Evolutionary conservation across 1,140 invertebrate genomes (phyloP).

Genomic region (Coboldia fuscipes): DNA sequence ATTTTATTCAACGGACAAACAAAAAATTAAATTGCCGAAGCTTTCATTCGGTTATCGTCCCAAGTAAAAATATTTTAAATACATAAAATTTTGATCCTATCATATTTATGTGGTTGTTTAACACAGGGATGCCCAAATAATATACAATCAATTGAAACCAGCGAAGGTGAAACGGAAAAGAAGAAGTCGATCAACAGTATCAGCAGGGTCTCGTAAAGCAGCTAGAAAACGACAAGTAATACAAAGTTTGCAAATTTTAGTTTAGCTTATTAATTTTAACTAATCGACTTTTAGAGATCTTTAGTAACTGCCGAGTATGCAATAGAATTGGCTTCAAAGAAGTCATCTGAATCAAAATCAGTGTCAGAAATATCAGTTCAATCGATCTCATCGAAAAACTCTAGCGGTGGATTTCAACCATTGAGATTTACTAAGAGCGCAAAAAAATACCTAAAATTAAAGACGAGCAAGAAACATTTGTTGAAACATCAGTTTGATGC

Average conservation of each 20-base stretch:
- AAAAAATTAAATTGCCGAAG: conserved; percentile 25
- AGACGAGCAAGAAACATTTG: conserved; percentile 13
- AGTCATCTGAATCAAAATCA: conserved; percentile 5
- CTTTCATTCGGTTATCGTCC: conserved; percentile 9
- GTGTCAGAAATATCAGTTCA: not conserved
- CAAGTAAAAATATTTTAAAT: not conserved
- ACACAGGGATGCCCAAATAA: conserved; percentile 28
- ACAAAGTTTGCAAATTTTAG: not conserved
- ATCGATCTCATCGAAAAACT: too few relatives aligned
- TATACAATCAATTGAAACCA: conserved; percentile 22
- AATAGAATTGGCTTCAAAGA: conserved; percentile 10
- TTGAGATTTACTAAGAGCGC: too few relatives aligned
- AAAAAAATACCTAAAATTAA: conserved; percentile 14
- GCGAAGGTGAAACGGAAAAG: conserved; percentile 10
- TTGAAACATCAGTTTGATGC: conserved; percentile 12
- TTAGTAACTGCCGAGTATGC: conserved; percentile 12
- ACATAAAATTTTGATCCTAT: not conserved
- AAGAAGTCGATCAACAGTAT: not conserved
- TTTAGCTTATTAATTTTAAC: too few relatives aligned
- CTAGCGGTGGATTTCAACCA: too few relatives aligned
- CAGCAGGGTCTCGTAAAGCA: conserved; percentile 8
- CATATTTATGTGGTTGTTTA: conserved; percentile 7
- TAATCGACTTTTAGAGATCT: too few relatives aligned
- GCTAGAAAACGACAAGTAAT: conserved; percentile 8
- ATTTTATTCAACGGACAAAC: conserved; percentile 27